These are phyloP conservation scores for Papio anubis DNA, from an alignment of 2,113 vertebrate species.

Conservation along the genomic window DNA sequence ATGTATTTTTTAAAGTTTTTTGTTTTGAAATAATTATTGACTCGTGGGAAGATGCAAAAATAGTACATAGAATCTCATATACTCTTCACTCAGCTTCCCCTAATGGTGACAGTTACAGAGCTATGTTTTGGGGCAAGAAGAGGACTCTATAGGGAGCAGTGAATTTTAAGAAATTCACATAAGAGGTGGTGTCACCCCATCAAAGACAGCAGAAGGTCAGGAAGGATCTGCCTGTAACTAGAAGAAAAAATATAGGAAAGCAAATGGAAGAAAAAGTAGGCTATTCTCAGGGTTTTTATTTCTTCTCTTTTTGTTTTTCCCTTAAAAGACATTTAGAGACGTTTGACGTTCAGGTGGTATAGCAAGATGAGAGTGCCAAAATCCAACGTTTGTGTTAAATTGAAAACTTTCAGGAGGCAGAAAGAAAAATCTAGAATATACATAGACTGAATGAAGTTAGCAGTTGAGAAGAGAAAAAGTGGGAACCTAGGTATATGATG, in stretches of 20 bases:
- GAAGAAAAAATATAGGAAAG: neutral
- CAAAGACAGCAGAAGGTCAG: neutral
- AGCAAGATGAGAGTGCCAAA: neutral
- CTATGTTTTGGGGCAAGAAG: neutral
- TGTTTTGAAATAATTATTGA: neutral
- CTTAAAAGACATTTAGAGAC: neutral
- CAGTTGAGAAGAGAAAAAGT: constrained; percentile 7
- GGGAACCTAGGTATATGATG: neutral
- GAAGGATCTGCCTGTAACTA: neutral
- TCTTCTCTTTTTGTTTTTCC: neutral
- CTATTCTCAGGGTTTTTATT: neutral
- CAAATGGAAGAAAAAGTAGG: neutral
- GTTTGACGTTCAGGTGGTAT: neutral
- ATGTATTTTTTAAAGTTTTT: neutral
- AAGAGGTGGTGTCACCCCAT: neutral
- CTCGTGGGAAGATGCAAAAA: neutral
- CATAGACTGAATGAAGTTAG: neutral
- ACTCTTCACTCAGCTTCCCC: neutral
- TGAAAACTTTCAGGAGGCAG: neutral
- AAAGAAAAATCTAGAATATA: neutral
- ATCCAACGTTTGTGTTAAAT: neutral
- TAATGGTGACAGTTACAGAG: neutral
- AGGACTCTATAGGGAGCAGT: neutral
- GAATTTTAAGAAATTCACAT: neutral
- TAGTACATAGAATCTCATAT: neutral